These are phyloP conservation scores for Meda fulgida DNA, from an alignment of 2,797 vertebrate genomes.

Conservation along the genomic window DNA sequence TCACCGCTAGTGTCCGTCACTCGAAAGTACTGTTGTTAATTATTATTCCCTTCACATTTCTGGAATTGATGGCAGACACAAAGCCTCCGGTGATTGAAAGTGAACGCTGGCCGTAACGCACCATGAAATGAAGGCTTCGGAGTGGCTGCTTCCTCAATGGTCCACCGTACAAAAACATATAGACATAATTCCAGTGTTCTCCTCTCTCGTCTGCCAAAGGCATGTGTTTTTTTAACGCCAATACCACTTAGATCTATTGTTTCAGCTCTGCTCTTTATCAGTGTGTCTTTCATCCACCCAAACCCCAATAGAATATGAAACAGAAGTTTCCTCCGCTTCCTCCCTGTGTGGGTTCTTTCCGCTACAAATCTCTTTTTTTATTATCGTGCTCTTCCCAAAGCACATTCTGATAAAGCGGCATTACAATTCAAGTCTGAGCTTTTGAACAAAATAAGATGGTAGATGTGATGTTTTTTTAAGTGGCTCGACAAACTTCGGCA, in stretches of 20 bases:
- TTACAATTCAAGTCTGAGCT: constrained; percentile 18
- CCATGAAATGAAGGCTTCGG: constrained; percentile 69
- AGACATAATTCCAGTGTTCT: constrained; percentile 4
- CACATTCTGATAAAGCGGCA: constrained; percentile 30
- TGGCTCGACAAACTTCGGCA: neutral
- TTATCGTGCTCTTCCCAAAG: constrained; percentile 35
- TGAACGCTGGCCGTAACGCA: constrained; percentile 62
- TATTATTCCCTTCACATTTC: constrained; percentile 60
- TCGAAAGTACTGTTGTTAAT: constrained; percentile 41
- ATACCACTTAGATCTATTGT: neutral
- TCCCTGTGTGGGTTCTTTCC: neutral
- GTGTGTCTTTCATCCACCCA: constrained; percentile 1
- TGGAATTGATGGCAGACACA: constrained; percentile 68
- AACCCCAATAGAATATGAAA: constrained; percentile 26
- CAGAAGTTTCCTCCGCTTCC: constrained; percentile 21
- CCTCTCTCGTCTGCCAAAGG: neutral
- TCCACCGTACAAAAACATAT: neutral
- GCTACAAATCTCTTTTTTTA: constrained; percentile 20
- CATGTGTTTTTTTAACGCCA: neutral
- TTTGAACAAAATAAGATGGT: constrained; percentile 37
- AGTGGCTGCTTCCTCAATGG: constrained; percentile 43
- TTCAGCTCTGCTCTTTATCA: constrained; percentile 10
- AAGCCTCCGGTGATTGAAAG: constrained; percentile 68
- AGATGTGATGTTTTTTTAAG: constrained; percentile 23
- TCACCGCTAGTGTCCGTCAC: neutral